Base-by-base conservation (phyloP, 2,797 vertebrate genomes). In the Coregonus sp. region DNA sequence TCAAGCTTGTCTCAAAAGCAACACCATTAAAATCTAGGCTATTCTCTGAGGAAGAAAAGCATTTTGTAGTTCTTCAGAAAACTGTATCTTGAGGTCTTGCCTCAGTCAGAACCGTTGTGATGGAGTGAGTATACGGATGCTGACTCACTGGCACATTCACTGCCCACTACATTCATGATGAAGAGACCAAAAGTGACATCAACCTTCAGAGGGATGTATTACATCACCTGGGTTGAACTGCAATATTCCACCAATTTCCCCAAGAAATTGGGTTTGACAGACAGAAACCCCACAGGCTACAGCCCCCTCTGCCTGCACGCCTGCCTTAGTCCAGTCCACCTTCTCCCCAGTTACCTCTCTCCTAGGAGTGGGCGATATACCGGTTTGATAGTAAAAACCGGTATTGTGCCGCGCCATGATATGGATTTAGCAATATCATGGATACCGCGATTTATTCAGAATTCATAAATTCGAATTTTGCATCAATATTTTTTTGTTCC, bases 1-100 rank as follows among this genome's bases (percentile, higher is more conserved):
- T 5, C n/a, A 68, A 59, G 67, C 70, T 82, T 75, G 78, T 78
- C 78, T 73, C 61, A 15, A 70, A 31, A 54, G 74, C 75, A 73
- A 18, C 40, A 33, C 71, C n/a, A 52, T 31, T 15, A 56, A 72
- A 52, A 54, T 72, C 20, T 51, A 72, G 29, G 70, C 35, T 33
- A 54, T 72, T 72, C 40, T 47, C 40, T 47, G 40, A 47, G 40
- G 40, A 47, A 47, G 40, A 47, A 47, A 47, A 11, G 40, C 9
- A 47, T 47, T 47, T 12, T 47, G 40, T 47, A 47, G 40, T 47
- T 47, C 73, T 74, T 52, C 20, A 20, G 59, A 61, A 61, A 61
- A 20, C 59, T 40, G 40, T 61, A n/a, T 63, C 59, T 29, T 9
- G 59, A 63, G 59, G 25, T 63, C 25, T 25, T 25, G 7, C 20